Conservation (phyloP, 2,113 vertebrate genomes). For the Nycticorax nycticorax region DNA sequence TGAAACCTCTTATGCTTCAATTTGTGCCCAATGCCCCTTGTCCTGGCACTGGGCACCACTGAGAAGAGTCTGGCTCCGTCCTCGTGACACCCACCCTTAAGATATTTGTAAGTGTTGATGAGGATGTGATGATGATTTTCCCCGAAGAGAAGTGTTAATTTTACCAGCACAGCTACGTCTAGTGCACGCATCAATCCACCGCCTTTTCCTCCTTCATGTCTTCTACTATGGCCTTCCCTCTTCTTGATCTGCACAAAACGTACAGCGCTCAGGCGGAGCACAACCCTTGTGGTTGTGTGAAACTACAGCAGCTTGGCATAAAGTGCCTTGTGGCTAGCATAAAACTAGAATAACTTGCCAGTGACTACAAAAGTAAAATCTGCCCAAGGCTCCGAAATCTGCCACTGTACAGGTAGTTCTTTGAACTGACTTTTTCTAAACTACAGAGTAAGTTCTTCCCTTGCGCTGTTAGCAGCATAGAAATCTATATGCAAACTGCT, state of each 20-base stretch:
- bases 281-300: neutral
- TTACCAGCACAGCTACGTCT: neutral
- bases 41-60: too few species aligned
- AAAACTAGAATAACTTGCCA: neutral
- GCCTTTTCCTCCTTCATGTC: neutral
- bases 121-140: neutral
- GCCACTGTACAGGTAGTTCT: neutral
- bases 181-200: neutral
- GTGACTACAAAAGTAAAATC: neutral
- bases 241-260: rapidly evolving
- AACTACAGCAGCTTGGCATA: neutral
- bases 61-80: too few species aligned
- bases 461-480: neutral
- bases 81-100: too few species aligned
- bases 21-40: too few species aligned
- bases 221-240: neutral
- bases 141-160: neutral
- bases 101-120: too few species aligned
- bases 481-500: neutral
- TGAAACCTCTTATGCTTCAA: too few species aligned
- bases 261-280: rapidly evolving
- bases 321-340: neutral
- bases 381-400: neutral
- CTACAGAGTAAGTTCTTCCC: neutral
- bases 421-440: neutral